Evolutionary conservation across 1,140 invertebrate genomes (phyloP), one percentile per base, ranked within the genome.

Genomic region (Elymnias hypermnestra): DNA sequence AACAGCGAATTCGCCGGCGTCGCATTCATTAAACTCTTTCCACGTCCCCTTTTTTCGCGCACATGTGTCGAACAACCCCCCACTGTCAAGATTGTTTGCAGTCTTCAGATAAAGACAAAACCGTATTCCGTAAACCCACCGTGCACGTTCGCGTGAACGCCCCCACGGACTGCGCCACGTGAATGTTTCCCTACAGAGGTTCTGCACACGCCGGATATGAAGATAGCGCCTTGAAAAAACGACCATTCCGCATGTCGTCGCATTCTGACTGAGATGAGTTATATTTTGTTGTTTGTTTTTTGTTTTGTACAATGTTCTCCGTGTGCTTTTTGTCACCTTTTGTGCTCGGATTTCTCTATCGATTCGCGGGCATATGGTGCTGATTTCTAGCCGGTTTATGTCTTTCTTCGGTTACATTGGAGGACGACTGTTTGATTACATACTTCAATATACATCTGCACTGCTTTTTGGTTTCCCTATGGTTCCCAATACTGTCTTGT

Each of bases 151-250:
- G 7, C 44, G 35, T 22, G 35, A 46, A 46, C 35, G 19, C 18
- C 23, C 19, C 42, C 31, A 36, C 42, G 36, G 25, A 26, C 36
- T n/a, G 22, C 25, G 10, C 26, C 39, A 41, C 39, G 26, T 17
- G 25, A 31, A 22, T 22, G 41, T 43, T 44, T 35, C 31, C 42
- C 21, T 38, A 53, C 15, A 35, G 43, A 52, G 49, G 41, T 51
- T 53, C 37, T 42, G 39, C 39, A 35, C 43, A 36, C 25, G 43
- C 69, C 75, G 75, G 72, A 79, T 79, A 74, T 79, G 72, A 79
- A 79, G 75, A 76, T 79, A 79, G 64, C 63, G 58, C 39, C 44
- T 36, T 62, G 6, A 63, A 72, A 75, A 78, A 78, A 75, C 69
- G 58, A 72, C 50, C 54, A 54, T 28, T 47, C 45, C 45, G 50